A percentile compares a stretch with the other conserved stretches of the same genome.
Evolutionary conservation across 2,888 invertebrate species (phyloP).

Genomic region (Melanostoma scalare): DNA sequence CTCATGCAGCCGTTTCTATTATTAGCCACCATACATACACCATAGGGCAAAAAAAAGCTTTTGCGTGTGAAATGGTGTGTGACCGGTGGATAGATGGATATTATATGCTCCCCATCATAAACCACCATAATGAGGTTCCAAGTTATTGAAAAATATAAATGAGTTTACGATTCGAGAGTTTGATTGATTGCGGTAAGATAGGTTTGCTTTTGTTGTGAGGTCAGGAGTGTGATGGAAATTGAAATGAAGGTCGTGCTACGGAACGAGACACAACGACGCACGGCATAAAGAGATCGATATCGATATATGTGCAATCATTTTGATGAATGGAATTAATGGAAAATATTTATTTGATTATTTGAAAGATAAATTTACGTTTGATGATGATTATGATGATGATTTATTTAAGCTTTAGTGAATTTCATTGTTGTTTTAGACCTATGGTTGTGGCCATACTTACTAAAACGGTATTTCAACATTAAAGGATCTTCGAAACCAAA

Average conservation of each 20-base stretch:
- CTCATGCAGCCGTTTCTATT: background rate
- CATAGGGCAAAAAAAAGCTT: constrained; percentile 11
- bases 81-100: constrained; percentile 24
- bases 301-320: background rate
- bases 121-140: constrained; percentile 55
- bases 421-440: too few species aligned
- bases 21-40: background rate
- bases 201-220: background rate
- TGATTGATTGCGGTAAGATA: constrained; percentile 58
- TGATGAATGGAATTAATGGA: constrained; percentile 54
- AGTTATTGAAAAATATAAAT: constrained; percentile 62
- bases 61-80: constrained; percentile 22
- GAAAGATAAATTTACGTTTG: constrained; percentile 23
- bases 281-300: constrained; percentile 43
- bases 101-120: background rate
- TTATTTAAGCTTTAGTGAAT: background rate
- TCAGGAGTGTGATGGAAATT: too few species aligned
- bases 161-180: constrained; percentile 52
- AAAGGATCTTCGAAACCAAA: too few species aligned
- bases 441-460: too few species aligned
- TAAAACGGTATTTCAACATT: too few species aligned
- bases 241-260: too few species aligned
- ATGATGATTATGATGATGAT: background rate
- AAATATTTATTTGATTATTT: constrained; percentile 56
- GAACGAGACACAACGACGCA: background rate